A percentile compares a stretch with the other conserved stretches of the same genome.
These are phyloP conservation scores for Xiphydria camelus DNA, from an alignment of 2,888 invertebrate genomes.

Conservation along the genomic window DNA sequence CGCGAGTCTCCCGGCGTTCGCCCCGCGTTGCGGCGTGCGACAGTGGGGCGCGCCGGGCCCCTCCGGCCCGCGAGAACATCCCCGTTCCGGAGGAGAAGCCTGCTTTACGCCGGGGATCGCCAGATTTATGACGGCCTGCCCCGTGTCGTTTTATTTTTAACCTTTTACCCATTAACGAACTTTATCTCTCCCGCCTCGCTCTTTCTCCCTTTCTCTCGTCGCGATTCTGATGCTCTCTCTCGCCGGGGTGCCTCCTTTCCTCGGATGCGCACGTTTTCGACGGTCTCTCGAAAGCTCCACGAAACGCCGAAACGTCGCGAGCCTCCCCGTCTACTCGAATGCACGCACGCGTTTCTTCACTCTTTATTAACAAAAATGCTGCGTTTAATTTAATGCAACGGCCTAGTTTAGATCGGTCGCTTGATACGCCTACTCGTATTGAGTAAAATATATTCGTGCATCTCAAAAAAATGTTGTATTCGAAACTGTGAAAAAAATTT, in stretches of 20 bases:
- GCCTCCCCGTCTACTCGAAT: too few species aligned
- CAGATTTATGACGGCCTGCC: constrained; percentile 54
- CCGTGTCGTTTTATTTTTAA: constrained; percentile 46
- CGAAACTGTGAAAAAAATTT: too few species aligned
- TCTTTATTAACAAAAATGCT: too few species aligned
- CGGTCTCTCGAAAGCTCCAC: not conserved
- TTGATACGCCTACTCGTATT: too few species aligned
- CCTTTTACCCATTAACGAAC: constrained; percentile 57
- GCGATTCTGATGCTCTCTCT: not conserved
- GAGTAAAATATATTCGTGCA: too few species aligned
- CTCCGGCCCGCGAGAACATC: constrained; percentile 17
- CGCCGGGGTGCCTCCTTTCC: too few species aligned
- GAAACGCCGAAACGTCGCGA: too few species aligned
- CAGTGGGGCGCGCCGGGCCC: constrained; percentile 17
- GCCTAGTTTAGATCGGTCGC: too few species aligned
- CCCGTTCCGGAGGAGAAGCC: constrained; percentile 31
- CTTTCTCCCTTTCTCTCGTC: not conserved
- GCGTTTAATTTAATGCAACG: too few species aligned
- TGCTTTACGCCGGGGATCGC: constrained; percentile 43
- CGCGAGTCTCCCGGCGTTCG: constrained; percentile 13
- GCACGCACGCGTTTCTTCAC: too few species aligned
- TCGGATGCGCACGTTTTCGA: not conserved
- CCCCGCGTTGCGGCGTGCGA: constrained; percentile 6
- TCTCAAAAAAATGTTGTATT: too few species aligned
- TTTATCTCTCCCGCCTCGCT: constrained; percentile 10